Percentiles rank a stretch among this genome's conserved stretches.
Evolutionary conservation across 1,140 invertebrate species (phyloP).

Genomic region (Colletes gigas): DNA sequence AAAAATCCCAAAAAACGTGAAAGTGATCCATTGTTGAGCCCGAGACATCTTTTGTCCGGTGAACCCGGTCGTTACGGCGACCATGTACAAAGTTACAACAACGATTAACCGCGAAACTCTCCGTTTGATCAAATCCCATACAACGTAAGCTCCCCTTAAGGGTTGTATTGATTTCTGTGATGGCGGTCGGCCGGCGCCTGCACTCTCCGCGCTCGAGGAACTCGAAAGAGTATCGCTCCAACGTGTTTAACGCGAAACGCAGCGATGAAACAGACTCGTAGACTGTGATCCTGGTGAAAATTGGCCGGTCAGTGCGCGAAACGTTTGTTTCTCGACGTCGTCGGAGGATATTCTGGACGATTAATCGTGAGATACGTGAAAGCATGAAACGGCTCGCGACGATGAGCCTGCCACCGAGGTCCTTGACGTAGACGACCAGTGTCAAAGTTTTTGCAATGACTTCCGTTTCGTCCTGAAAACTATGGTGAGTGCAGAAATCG

Average conservation of each 20-base stretch:
- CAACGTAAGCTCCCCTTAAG: constrained; percentile 59
- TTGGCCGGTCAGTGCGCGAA: background rate
- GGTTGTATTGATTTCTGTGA: constrained; percentile 74
- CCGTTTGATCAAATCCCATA: constrained; percentile 21
- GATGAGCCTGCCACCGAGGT: background rate
- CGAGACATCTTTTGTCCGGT: too few species aligned
- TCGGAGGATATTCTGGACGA: background rate
- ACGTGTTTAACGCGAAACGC: constrained; percentile 11
- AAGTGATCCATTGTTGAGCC: too few species aligned
- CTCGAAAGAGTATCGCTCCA: constrained; percentile 25
- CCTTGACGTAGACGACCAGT: constrained; percentile 8
- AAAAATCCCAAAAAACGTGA: too few species aligned
- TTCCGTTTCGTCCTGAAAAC: background rate
- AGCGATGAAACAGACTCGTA: background rate
- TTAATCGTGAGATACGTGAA: background rate
- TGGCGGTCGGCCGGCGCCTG: constrained; percentile 70
- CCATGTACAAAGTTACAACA: background rate
- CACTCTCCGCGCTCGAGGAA: constrained; percentile 51
- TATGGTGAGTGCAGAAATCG: background rate
- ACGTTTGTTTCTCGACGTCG: background rate
- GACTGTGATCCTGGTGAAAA: background rate
- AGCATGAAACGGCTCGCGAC: background rate
- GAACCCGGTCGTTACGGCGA: too few species aligned
- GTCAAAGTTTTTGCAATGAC: constrained; percentile 2
- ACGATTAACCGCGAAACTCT: constrained; percentile 1